Conservation (phyloP, 2,113 vertebrate species). For the Ginglymostoma cirratum region DNA sequence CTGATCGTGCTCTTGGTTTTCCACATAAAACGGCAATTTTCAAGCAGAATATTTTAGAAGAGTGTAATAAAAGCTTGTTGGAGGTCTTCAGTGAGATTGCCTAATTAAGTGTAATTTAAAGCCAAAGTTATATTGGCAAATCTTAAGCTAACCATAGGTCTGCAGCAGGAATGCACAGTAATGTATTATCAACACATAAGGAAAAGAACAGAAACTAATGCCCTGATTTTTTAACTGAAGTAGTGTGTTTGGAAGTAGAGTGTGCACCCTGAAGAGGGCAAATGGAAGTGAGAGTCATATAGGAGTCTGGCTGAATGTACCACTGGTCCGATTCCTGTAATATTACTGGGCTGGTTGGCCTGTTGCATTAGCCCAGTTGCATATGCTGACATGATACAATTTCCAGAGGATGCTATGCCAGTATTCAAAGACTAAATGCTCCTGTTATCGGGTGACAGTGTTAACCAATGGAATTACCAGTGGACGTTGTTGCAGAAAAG, state of each 20-base stretch:
- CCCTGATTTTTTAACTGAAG: background rate
- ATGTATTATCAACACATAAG: slow-evolving; percentile 10
- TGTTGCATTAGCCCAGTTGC: background rate
- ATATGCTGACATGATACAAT: background rate
- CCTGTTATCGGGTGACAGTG: background rate
- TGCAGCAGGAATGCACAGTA: slow-evolving; percentile 11
- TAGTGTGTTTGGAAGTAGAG: background rate
- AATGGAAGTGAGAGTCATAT: background rate
- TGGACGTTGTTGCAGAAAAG: background rate
- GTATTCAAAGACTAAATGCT: background rate
- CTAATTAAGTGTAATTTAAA: slow-evolving; percentile 36
- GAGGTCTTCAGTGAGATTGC: slow-evolving; percentile 30
- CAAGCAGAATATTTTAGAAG: slow-evolving; percentile 13
- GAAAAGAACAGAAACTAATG: background rate
- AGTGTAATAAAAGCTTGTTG: slow-evolving; percentile 33
- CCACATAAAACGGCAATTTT: slow-evolving; percentile 32
- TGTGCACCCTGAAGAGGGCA: background rate
- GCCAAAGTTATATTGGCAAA: slow-evolving; percentile 31
- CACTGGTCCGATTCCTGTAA: background rate
- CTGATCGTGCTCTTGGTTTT: slow-evolving; percentile 34
- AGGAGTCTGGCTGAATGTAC: background rate
- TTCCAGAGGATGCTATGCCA: background rate
- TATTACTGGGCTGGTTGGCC: background rate
- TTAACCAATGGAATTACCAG: background rate
- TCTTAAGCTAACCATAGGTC: background rate